Percentiles rank a stretch among this genome's conserved stretches.
Evolutionary conservation across 2,888 invertebrate species (phyloP).

Genomic region (Platycheirus albimanus): DNA sequence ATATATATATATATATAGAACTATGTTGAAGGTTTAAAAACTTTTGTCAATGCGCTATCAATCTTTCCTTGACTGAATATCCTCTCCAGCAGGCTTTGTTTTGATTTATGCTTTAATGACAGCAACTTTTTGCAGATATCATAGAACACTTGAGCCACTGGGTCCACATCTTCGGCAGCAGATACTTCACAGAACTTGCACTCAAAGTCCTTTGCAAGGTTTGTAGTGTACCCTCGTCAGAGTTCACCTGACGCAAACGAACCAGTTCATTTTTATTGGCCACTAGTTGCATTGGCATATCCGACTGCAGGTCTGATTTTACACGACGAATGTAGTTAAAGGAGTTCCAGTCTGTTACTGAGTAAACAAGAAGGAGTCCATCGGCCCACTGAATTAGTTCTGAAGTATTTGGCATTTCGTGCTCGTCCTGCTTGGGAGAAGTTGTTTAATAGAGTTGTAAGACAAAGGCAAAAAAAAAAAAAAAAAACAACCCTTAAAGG

Average conservation of each 20-base stretch:
- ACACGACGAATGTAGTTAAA: conserved; percentile 92
- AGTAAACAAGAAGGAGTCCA: conserved; percentile 93
- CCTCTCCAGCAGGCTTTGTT: conserved; percentile 91
- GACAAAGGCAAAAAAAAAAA: background rate
- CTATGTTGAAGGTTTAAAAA: conserved; percentile 81
- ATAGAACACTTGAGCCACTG: conserved; percentile 92
- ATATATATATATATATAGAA: background rate
- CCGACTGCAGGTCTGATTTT: conserved; percentile 87
- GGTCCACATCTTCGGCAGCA: conserved; percentile 93
- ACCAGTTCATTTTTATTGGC: conserved; percentile 96
- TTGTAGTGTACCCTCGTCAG: conserved; percentile 95
- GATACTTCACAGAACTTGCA: conserved; percentile 94
- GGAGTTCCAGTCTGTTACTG: conserved; percentile 93
- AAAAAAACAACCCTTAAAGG: conserved; percentile 33
- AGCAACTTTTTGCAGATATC: conserved; percentile 93
- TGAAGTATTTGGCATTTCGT: conserved; percentile 87
- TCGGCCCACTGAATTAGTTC: conserved; percentile 95
- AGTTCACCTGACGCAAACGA: conserved; percentile 93
- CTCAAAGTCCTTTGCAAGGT: conserved; percentile 93
- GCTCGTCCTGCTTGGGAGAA: conserved; percentile 85
- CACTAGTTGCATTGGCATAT: conserved; percentile 92
- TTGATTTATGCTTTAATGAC: conserved; percentile 90
- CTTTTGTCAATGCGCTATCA: conserved; percentile 93
- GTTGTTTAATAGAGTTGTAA: conserved; percentile 49
- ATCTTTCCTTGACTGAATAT: conserved; percentile 95